Evolutionary conservation across 1,140 invertebrate genomes (phyloP), one percentile per base, ranked within the genome.

Genomic region (Cyphomyrmex costatus): DNA sequence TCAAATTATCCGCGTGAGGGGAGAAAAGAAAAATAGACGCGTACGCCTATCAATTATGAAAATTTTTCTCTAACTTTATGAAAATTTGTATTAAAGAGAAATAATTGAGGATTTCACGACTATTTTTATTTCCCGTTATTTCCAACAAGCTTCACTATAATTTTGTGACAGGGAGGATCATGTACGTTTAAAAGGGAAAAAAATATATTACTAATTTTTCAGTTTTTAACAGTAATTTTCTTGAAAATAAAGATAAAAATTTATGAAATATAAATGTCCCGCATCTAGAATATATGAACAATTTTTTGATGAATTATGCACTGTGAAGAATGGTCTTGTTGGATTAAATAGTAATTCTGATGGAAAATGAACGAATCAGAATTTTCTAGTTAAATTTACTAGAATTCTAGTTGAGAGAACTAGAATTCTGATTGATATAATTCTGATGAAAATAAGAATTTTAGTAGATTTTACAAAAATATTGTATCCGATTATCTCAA

Each of bases 1-100:
- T 74, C 68, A 83, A 83, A 83, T 83, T 83, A 83, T 33, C 53
- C 53, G 27, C 79, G 30, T 6, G 66, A 49, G 19, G 24, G 36
- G 16, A 46, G 71, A 73, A 61, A 46, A 49, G 30, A 27, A 80
- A 83, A 73, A 60, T 16, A 6, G 61, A 83, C 19, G 24, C 24
- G 53, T 27, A 36, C 16, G 21, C 58, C 33, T n/a, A 73, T 73
- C 33, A 73, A 83, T 73, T 46, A 73, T n/a, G 19, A 49, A 82
- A 53, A 82, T 8, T 58, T 46, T 82, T 71, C 66, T 82, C 16
- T 16, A 58, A 46, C n/a, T 46, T 36, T 8, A n/a, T 30, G 30
- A 53, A 80, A 70, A 80, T 70, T 33, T 70, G 27, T 70, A 70
- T 27, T 70, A 70, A 80, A 58, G 49, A 10, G 21, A 56, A 80